Percentiles rank a stretch among this genome's conserved stretches.
These are phyloP conservation scores for Onychomys torridus DNA, from an alignment of 2,797 vertebrate genomes.

Conservation along the genomic window DNA sequence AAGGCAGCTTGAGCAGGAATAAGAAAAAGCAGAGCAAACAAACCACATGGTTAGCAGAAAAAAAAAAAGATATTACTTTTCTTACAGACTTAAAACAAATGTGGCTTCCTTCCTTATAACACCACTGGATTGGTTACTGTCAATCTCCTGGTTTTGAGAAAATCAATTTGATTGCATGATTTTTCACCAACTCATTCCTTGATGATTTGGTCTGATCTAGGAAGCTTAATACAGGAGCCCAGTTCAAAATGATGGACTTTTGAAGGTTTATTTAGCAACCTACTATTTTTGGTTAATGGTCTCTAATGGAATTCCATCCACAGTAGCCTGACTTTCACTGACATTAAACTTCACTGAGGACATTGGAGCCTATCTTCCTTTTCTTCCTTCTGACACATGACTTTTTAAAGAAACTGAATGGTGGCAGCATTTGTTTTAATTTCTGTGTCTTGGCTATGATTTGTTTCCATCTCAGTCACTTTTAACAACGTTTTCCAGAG, in stretches of 20 bases:
- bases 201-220: neutral
- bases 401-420: neutral
- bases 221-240: neutral
- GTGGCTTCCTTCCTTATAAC: fast-evolving
- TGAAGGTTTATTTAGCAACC: neutral
- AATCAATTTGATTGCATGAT: neutral
- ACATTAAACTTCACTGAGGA: neutral
- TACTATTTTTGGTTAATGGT: neutral
- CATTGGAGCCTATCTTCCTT: neutral
- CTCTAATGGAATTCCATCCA: neutral
- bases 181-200: neutral
- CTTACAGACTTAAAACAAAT: neutral
- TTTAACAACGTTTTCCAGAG: neutral
- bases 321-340: neutral
- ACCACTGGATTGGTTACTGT: neutral
- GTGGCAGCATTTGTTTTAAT: neutral
- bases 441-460: neutral
- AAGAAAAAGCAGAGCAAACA: neutral
- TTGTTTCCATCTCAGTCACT: neutral
- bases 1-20: neutral
- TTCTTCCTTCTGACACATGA: neutral
- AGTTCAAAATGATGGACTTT: neutral
- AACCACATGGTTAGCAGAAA: neutral
- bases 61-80: neutral
- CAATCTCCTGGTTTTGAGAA: neutral